Percentiles rank a stretch among this genome's conserved stretches.
These are phyloP conservation scores for Lagocephalus sceleratus DNA, from an alignment of 2,797 vertebrate genomes.

Conservation along the genomic window DNA sequence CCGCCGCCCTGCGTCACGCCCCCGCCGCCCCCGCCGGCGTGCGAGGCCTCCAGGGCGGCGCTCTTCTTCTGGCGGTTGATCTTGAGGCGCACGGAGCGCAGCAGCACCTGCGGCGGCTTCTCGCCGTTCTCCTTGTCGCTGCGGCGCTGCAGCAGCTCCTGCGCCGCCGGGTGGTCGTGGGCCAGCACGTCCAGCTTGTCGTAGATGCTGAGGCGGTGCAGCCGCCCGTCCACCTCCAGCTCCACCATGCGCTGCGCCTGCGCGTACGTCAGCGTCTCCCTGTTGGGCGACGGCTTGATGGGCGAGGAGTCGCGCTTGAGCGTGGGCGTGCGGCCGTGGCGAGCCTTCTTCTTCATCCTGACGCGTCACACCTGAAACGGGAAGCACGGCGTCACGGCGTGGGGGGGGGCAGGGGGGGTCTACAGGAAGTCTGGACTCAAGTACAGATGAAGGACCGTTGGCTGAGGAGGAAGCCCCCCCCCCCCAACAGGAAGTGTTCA, in stretches of 20 bases:
- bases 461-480: no score
- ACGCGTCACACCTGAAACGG: no score
- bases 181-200: conserved; percentile 91
- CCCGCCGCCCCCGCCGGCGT: conserved; percentile 68
- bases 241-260: conserved; percentile 98
- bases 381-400: no score
- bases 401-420: no score
- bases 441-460: no score
- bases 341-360: conserved; percentile 94
- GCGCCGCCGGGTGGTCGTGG: conserved; percentile 92
- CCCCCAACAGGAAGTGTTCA: no score
- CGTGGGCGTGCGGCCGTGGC: conserved; percentile 83
- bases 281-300: conserved; percentile 91
- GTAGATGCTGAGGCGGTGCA: conserved; percentile 94
- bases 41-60: conserved; percentile 66
- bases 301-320: conserved; percentile 87
- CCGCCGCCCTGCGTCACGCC: conserved; percentile 61
- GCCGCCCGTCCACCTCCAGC: conserved; percentile 94
- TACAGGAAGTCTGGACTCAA: no score
- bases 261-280: conserved; percentile 95
- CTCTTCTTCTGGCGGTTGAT: conserved; percentile 91
- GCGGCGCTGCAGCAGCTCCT: conserved; percentile 96
- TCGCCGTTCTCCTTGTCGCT: conserved; percentile 98
- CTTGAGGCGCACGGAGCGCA: conserved; percentile 89
- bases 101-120: conserved; percentile 84